Conservation (phyloP, 1,140 invertebrate genomes). For the Holotrichia oblita region DNA sequence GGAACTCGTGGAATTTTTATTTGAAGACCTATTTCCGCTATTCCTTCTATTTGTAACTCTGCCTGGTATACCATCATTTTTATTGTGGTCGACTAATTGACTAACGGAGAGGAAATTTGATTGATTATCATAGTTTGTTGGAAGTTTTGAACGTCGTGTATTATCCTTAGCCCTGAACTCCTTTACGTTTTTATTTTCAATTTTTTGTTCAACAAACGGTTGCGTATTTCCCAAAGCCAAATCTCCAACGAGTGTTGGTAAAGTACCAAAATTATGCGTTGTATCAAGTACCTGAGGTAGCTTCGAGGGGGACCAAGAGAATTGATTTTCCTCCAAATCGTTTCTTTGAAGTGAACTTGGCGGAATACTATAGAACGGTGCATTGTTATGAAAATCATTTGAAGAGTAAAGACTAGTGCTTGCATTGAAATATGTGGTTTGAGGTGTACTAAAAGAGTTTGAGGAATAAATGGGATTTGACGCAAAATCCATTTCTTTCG, state of each 20-base stretch:
- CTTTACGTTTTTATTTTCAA: slow-evolving; percentile 37
- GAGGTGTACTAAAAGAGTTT: slow-evolving; percentile 46
- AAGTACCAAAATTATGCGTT: slow-evolving; percentile 61
- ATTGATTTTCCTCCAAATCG: slow-evolving; percentile 64
- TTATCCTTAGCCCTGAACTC: slow-evolving; percentile 47
- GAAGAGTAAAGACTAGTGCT: slow-evolving; percentile 46
- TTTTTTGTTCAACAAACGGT: slow-evolving; percentile 46
- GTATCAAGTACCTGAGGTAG: slow-evolving; percentile 61
- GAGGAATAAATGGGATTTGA: slow-evolving; percentile 46
- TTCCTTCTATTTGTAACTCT: slow-evolving; percentile 49
- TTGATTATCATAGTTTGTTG: slow-evolving; percentile 49
- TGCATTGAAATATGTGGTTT: slow-evolving; percentile 51
- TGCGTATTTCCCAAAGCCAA: slow-evolving; percentile 65
- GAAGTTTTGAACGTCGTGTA: slow-evolving; percentile 52
- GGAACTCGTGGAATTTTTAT: slow-evolving; percentile 41
- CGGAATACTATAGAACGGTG: slow-evolving; percentile 42
- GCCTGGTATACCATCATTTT: slow-evolving; percentile 58
- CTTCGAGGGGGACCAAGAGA: slow-evolving; percentile 69
- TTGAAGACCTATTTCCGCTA: slow-evolving; percentile 50
- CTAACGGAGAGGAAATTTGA: slow-evolving; percentile 70
- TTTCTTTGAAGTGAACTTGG: slow-evolving; percentile 50
- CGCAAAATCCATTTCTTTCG: slow-evolving; percentile 51
- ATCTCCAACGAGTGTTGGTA: slow-evolving; percentile 69
- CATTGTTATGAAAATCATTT: slow-evolving; percentile 38
- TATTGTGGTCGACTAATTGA: slow-evolving; percentile 71